Conservation (phyloP, 2,113 vertebrate species). For the Serinus canaria region DNA sequence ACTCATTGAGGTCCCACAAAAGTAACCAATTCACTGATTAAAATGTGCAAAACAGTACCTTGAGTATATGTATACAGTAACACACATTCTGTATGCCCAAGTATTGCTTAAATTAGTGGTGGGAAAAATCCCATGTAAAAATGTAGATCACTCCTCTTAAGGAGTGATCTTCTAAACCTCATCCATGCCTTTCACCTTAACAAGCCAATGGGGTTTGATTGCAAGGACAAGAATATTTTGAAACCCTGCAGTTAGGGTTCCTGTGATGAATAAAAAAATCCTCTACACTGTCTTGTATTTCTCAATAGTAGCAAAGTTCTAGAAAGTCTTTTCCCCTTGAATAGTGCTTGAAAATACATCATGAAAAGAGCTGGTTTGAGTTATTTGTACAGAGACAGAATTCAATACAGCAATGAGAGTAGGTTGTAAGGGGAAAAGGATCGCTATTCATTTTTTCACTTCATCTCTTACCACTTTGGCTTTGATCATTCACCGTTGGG, state of each 20-base stretch:
- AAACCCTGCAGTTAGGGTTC: background rate
- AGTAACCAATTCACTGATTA: background rate
- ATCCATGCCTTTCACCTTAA: background rate
- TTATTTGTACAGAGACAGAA: background rate
- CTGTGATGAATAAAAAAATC: background rate
- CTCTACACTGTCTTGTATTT: background rate
- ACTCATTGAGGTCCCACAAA: background rate
- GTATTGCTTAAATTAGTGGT: background rate
- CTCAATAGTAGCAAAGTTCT: background rate
- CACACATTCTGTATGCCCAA: background rate
- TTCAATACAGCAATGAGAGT: background rate
- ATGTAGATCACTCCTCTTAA: background rate
- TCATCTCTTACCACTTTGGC: background rate
- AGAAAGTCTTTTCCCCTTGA: background rate
- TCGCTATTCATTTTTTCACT: constrained; percentile 36
- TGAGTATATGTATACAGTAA: background rate
- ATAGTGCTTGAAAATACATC: background rate
- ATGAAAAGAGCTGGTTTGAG: background rate
- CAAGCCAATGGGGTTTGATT: background rate
- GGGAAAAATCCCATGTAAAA: background rate
- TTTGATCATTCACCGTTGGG: constrained; percentile 18
- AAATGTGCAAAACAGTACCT: background rate
- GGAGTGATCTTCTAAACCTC: background rate
- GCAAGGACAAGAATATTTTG: background rate
- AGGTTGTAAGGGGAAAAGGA: background rate